These are phyloP conservation scores for Parapsyche elsis DNA, from an alignment of 1,140 invertebrate genomes.

Conservation along the genomic window DNA sequence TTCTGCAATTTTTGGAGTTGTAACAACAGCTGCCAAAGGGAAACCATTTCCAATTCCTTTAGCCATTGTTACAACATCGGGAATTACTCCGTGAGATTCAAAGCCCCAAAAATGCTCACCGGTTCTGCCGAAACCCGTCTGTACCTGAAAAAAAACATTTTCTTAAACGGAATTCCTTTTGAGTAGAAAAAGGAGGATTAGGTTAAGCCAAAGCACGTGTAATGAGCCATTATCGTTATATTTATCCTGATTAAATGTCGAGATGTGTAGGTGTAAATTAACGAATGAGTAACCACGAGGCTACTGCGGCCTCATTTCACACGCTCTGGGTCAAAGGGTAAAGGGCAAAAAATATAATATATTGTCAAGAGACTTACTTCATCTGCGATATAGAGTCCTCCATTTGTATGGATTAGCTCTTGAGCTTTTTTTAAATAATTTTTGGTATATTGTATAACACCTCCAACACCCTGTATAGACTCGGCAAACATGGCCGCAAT, in stretches of 20 bases:
- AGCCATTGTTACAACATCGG: slow-evolving; percentile 93
- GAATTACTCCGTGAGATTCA: slow-evolving; percentile 83
- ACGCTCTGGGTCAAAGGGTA: too few relatives aligned
- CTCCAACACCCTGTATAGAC: slow-evolving; percentile 94
- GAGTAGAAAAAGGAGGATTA: background rate
- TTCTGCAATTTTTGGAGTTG: slow-evolving; percentile 85
- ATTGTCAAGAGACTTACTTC: slow-evolving; percentile 83
- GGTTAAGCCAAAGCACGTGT: background rate
- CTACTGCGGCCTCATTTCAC: too few relatives aligned
- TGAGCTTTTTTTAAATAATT: slow-evolving; percentile 87
- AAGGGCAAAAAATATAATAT: too few relatives aligned
- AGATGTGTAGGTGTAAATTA: too few relatives aligned
- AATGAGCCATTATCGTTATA: too few relatives aligned
- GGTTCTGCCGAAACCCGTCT: slow-evolving; percentile 95
- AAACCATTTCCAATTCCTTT: slow-evolving; percentile 95
- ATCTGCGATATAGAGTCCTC: slow-evolving; percentile 91
- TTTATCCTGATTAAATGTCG: too few relatives aligned
- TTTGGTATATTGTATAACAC: slow-evolving; percentile 91
- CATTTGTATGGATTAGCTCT: slow-evolving; percentile 80
- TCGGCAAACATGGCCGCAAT: slow-evolving; percentile 93
- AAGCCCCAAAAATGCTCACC: slow-evolving; percentile 97
- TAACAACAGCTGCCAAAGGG: slow-evolving; percentile 93
- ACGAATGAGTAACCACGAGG: too few relatives aligned
- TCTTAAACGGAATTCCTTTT: background rate
- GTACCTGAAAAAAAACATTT: slow-evolving; percentile 72